Evolutionary conservation across 37 sponge, comb jelly and placozoan species (phyloP).

Genomic region (Agelas oroides): DNA sequence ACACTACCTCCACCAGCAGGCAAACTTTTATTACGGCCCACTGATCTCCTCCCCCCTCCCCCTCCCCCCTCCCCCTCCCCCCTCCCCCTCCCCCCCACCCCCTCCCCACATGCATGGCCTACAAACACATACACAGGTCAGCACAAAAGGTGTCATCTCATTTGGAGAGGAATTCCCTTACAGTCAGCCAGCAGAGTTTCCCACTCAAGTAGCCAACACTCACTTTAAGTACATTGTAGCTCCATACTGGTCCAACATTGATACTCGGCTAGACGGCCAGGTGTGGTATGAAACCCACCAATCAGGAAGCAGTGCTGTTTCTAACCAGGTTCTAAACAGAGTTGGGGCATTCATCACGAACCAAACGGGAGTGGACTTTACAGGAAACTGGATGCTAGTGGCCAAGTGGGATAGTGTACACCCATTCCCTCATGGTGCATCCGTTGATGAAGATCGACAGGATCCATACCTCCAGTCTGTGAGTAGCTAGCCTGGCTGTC

Average conservation of each 20-base stretch:
- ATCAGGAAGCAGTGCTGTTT: background rate
- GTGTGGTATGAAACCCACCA: constrained; percentile 11
- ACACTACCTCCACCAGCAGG: no score
- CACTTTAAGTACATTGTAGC: constrained; percentile 21
- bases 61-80: no score
- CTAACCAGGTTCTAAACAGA: background rate
- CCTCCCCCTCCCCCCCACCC: no score
- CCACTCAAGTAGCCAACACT: background rate
- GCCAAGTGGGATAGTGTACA: constrained; percentile 46
- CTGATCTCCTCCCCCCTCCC: no score
- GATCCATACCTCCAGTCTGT: constrained; percentile 41
- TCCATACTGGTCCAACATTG: constrained; percentile 43
- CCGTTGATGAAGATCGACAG: background rate
- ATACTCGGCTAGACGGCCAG: constrained; percentile 5
- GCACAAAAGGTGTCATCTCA: constrained; percentile 52
- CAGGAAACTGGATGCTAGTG: constrained; percentile 38
- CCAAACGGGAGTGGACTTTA: background rate
- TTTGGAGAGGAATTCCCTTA: constrained; percentile 24
- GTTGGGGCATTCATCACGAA: constrained; percentile 11
- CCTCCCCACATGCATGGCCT: no score
- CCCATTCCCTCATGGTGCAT: constrained; percentile 64
- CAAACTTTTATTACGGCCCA: no score
- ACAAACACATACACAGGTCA: background rate
- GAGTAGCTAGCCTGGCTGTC: background rate
- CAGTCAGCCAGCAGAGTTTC: background rate